Evolutionary conservation across 2,113 vertebrate genomes (phyloP), one percentile per base, ranked within the genome.

Genomic region (Alaudala cheleensis): DNA sequence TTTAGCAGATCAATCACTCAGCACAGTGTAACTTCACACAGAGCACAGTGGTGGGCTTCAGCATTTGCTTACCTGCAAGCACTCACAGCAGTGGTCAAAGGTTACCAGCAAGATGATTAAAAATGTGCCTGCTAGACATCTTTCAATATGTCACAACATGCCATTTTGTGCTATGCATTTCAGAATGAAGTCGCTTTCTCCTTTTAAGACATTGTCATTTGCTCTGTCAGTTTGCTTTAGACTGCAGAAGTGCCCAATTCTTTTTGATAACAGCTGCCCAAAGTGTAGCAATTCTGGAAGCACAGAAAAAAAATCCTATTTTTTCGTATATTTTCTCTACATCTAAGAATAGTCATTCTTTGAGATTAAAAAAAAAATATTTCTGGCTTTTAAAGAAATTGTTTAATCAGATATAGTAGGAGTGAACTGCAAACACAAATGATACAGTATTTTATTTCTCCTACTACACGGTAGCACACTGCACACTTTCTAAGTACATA

Each of bases 91-190:
- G 58, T 60, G 93, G 90, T 67, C 94, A 96, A 88, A 95, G 95
- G 95, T 96, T 90, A 93, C 64, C 47, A 73, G 64, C 85, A 81
- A 95, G 82, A 74, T 96, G 93, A 96, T 97, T 96, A 96, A 96
- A 96, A 96, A 94, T 93, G 51, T 95, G 85, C 96, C 94, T 84
- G 92, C 94, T 88, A 96, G 96, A 95, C 90, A 92, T 94, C 92
- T 96, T 94, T 88, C 90, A 96, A 33, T 86, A 74, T 96, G 94
- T 86, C 94, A 88, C 80, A 93, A 94, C 88, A 88, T 93, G 79
- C 74, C 86, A 93, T 90, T 93, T 90, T 84, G 82, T 94, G 69
- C 92, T 80, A 67, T 40, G 69, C 64, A 71, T 83, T 96, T 93
- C 82, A 88, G 76, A 95, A 92, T 78, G 60, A 92, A 96, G 92